Conservation (phyloP, 2,888 invertebrate genomes). For the Ophion ellenae region DNA sequence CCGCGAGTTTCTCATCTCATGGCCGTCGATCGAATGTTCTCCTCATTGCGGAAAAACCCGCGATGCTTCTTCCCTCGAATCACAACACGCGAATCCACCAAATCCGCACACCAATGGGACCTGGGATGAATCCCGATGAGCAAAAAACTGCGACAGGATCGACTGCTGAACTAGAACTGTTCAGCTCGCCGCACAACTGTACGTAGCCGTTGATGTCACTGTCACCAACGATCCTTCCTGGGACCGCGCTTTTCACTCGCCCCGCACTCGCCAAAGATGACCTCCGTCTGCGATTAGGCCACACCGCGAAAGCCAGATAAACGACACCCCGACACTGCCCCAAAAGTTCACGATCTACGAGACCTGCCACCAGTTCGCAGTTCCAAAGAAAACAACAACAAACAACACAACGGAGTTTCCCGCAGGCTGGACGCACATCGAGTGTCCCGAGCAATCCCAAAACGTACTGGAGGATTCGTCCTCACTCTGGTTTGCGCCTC, state of each 20-base stretch:
- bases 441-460: neutral
- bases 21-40: conserved; percentile 33
- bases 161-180: neutral
- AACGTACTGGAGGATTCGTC: neutral
- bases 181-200: neutral
- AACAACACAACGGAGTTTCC: neutral
- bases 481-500: too few relatives aligned
- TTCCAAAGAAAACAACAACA: neutral
- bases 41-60: neutral
- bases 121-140: neutral
- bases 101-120: conserved; percentile 6
- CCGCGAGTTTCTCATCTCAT: conserved; percentile 73
- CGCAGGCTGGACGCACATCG: neutral
- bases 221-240: conserved; percentile 45
- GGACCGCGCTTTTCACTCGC: conserved; percentile 36
- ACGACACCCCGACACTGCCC: too few relatives aligned
- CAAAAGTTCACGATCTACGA: neutral
- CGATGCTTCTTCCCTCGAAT: neutral
- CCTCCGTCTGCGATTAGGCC: neutral
- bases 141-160: neutral
- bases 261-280: conserved; percentile 15
- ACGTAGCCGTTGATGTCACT: conserved; percentile 36
- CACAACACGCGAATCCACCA: conserved; percentile 55
- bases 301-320: too few relatives aligned
- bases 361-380: neutral